Percentiles rank a stretch among this genome's conserved stretches.
These are phyloP conservation scores for Pteropus alecto DNA, from an alignment of 2,113 vertebrate genomes.

Conservation along the genomic window DNA sequence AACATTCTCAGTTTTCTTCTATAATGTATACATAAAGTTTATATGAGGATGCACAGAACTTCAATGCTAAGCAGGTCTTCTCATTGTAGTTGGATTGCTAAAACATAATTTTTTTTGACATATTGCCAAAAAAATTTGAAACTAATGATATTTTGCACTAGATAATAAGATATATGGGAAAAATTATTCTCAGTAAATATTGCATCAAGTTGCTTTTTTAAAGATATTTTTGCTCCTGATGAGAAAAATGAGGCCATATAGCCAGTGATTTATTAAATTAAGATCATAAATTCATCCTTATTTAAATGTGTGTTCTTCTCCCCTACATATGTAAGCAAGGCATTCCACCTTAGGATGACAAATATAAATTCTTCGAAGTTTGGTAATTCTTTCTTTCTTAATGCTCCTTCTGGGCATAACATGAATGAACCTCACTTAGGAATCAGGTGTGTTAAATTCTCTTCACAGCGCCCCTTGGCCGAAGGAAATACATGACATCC, in stretches of 20 bases:
- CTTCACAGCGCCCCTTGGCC: neutral
- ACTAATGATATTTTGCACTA: neutral
- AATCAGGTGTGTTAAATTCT: neutral
- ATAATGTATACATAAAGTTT: neutral
- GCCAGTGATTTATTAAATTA: neutral
- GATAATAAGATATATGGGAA: neutral
- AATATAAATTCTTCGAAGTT: neutral
- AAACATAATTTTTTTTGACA: neutral
- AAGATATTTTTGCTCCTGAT: neutral
- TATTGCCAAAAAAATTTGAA: neutral
- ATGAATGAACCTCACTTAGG: neutral
- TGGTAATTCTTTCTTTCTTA: neutral
- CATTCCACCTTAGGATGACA: neutral
- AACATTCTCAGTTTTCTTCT: neutral
- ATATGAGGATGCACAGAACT: neutral
- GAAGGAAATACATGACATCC: neutral
- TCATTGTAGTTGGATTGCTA: neutral
- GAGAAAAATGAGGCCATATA: neutral
- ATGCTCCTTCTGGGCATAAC: neutral
- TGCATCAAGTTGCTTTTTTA: neutral
- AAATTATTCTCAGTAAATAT: neutral
- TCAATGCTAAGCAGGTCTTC: neutral
- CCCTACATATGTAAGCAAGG: neutral
- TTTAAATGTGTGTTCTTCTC: neutral
- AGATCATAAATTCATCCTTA: neutral